A percentile compares a stretch with the other conserved stretches of the same genome.
Evolutionary conservation across 2,888 invertebrate genomes (phyloP).

Genomic region (Diarsia brunnea): DNA sequence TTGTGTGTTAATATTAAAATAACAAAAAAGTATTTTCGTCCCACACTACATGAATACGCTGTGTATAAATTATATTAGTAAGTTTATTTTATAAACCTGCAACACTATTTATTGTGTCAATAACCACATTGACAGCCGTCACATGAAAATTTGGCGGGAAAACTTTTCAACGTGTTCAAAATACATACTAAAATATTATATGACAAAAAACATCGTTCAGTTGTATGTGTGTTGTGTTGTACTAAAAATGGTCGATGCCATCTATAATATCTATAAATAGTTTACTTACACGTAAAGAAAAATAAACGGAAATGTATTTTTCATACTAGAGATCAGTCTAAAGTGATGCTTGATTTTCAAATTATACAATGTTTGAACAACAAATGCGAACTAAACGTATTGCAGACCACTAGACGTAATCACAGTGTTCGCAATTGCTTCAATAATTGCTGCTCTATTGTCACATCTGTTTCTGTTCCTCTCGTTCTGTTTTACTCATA

Average conservation of each 20-base stretch:
- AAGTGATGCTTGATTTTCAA: slow-evolving; percentile 20
- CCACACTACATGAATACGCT: not conserved
- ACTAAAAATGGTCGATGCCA: not conserved
- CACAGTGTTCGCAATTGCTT: slow-evolving; percentile 50
- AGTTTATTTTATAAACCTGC: too few relatives aligned
- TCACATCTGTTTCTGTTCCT: slow-evolving; percentile 47
- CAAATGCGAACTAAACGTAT: slow-evolving; percentile 37
- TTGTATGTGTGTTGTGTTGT: not conserved
- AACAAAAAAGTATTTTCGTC: slow-evolving; percentile 10
- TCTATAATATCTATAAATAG: too few relatives aligned
- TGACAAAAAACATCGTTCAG: not conserved
- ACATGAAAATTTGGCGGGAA: not conserved
- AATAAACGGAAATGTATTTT: slow-evolving; percentile 1
- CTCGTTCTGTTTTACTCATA: slow-evolving; percentile 21
- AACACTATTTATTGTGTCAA: not conserved
- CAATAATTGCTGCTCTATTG: slow-evolving; percentile 70
- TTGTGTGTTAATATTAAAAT: slow-evolving; percentile 16
- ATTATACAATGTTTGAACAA: slow-evolving; percentile 24
- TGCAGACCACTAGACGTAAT: slow-evolving; percentile 46
- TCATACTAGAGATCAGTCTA: not conserved
- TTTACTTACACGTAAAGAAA: not conserved
- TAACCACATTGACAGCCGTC: not conserved
- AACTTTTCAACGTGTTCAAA: not conserved
- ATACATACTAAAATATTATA: not conserved
- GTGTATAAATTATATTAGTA: too few relatives aligned